Base-by-base conservation (phyloP, 2,888 invertebrate genomes). In the Acronicta alni region DNA sequence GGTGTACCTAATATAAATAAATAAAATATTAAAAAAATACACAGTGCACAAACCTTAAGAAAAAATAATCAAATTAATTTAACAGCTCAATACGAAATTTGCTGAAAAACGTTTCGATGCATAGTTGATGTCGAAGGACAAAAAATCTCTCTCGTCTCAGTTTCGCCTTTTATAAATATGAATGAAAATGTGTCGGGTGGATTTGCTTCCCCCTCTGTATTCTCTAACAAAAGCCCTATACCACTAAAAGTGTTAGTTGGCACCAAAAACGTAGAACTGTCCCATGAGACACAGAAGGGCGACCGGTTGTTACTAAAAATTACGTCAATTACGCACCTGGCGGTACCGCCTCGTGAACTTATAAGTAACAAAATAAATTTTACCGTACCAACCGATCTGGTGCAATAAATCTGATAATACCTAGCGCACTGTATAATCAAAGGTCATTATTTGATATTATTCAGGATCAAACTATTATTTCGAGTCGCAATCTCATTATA, bases 211-310 rank as follows among this genome's bases (percentile, higher is more conserved):
- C 9, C 10, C 26, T 30, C 9, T 32, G 2, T n/a, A n/a, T 32
- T 35, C 35, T 1, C n/a, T 35, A 1, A n/a, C n/a, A 30, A 12
- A 10, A 30, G 12, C 5, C 7, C n/a, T n/a, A 7, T n/a, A 35
- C 14, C 15, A 30, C 30, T 16, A 20, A 12, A 14, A 57, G 57
- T 49, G 37, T 37, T 45, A 32, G 52, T 49, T 51, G 23, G 12
- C 41, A 56, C 57, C 37, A 35, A 61, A 60, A 73, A 68, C 65
- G 73, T 75, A 69, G 56, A 73, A 71, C 60, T 61, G 67, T 80
- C 79, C 85, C 84, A 85, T 86, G 87, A 81, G 72, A 83, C 82
- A 77, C 67, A 78, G 83, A 89, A 89, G 89, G 89, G 80, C 87
- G 75, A 70, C 79, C 58, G 71, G 75, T 73, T 75, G 69, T 72